These are phyloP conservation scores for Drosophila cracens DNA, from an alignment of 2,888 invertebrate genomes.

Conservation along the genomic window DNA sequence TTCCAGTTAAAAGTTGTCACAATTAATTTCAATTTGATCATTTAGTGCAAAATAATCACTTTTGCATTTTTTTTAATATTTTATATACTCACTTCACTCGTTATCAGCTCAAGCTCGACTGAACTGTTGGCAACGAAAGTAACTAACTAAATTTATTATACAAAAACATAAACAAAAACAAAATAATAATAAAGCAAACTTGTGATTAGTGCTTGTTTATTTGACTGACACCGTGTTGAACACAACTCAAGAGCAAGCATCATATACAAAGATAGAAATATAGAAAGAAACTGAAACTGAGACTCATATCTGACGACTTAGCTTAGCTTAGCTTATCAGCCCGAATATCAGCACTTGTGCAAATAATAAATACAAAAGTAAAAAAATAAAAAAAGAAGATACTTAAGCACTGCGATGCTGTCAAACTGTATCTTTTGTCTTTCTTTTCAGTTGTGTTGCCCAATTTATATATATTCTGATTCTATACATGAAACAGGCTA, in stretches of 20 bases:
- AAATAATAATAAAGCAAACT: neutral
- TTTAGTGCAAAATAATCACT: neutral
- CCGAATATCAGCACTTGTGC: slow-evolving; percentile 33
- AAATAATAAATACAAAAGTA: slow-evolving; percentile 20
- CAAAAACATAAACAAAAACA: too few relatives aligned
- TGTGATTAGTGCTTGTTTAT: slow-evolving; percentile 18
- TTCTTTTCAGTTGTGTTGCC: slow-evolving; percentile 31
- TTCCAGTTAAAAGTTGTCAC: neutral
- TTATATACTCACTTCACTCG: neutral
- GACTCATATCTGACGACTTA: slow-evolving; percentile 17
- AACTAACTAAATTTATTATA: slow-evolving; percentile 11
- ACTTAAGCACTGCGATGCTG: slow-evolving; percentile 4
- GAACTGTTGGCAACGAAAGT: neutral
- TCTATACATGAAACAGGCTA: neutral
- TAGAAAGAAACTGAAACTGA: neutral
- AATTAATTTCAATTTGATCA: neutral
- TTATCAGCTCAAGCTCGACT: slow-evolving; percentile 13
- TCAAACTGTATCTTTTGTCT: slow-evolving; percentile 9
- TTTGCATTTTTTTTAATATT: neutral
- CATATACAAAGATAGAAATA: neutral
- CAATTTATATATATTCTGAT: slow-evolving; percentile 6
- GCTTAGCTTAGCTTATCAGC: slow-evolving; percentile 11
- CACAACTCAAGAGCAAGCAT: slow-evolving; percentile 3
- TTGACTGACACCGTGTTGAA: slow-evolving; percentile 34
- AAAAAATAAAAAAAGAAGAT: slow-evolving; percentile 18